Conservation (phyloP, 1,140 invertebrate species). For the Musca vetustissima region DNA sequence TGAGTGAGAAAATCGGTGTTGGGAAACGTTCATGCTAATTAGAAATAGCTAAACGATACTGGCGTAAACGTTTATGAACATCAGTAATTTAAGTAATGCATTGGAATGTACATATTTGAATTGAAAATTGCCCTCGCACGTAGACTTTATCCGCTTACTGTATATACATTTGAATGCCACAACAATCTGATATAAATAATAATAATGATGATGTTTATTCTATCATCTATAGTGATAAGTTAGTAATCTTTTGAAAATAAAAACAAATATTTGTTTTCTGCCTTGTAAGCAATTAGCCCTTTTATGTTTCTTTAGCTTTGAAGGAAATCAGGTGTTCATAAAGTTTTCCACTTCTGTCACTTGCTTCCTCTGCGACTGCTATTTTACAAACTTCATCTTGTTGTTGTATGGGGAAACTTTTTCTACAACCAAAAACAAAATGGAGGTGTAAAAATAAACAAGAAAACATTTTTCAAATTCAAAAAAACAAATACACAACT, state of each 20-base stretch:
- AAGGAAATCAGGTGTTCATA: slow-evolving; percentile 12
- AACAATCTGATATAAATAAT: too few species aligned
- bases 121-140: too few species aligned
- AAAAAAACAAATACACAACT: background rate
- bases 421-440: slow-evolving; percentile 6
- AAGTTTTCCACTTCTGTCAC: slow-evolving; percentile 1
- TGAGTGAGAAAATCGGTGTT: too few species aligned
- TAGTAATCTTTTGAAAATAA: background rate
- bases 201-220: background rate
- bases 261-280: background rate
- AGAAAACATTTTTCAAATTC: background rate
- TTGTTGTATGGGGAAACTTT: slow-evolving; percentile 3
- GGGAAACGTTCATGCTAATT: too few species aligned
- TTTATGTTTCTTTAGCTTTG: background rate
- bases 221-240: too few species aligned
- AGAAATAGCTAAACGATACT: too few species aligned
- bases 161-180: too few species aligned
- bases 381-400: slow-evolving; percentile 13
- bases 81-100: too few species aligned
- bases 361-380: background rate
- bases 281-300: background rate
- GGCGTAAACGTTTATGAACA: too few species aligned
- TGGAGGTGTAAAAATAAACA: background rate
- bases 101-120: too few species aligned
- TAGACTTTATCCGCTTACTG: too few species aligned